Percentiles rank a stretch among this genome's conserved stretches.
Conservation (phyloP, 2,888 invertebrate genomes). For the Diarsia rubi region DNA sequence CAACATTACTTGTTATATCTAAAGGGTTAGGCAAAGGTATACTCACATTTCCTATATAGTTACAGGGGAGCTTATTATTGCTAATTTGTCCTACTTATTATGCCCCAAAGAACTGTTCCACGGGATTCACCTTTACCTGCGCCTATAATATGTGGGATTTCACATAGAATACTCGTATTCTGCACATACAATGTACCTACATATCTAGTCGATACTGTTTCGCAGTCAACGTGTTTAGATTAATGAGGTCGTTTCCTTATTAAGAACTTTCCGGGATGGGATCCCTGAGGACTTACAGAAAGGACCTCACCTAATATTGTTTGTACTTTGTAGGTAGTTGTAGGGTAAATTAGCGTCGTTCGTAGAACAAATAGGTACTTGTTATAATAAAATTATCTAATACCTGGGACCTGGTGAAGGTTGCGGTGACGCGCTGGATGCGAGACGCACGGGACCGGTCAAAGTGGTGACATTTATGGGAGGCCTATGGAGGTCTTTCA, state of each 20-base stretch:
- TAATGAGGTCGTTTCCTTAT: constrained; percentile 56
- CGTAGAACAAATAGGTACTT: background rate
- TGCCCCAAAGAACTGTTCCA: background rate
- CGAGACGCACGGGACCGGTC: no score
- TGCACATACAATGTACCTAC: background rate
- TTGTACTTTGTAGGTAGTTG: constrained; percentile 25
- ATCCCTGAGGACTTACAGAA: constrained; percentile 26
- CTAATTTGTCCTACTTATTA: background rate
- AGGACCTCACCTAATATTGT: constrained; percentile 35
- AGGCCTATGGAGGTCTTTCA: no score
- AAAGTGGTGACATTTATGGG: no score
- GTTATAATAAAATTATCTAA: no score
- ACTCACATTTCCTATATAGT: no score
- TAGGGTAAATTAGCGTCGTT: background rate
- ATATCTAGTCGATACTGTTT: background rate
- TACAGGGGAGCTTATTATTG: no score
- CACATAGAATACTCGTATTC: background rate
- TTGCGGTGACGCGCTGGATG: no score
- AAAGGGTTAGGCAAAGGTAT: no score
- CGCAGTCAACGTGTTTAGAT: constrained; percentile 23
- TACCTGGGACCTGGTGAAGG: no score
- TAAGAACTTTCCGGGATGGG: constrained; percentile 30
- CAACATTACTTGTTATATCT: no score
- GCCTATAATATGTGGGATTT: no score
- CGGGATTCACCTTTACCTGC: background rate